Conservation (phyloP, 1,140 invertebrate species). For the Venustaconcha ellipsiformis region DNA sequence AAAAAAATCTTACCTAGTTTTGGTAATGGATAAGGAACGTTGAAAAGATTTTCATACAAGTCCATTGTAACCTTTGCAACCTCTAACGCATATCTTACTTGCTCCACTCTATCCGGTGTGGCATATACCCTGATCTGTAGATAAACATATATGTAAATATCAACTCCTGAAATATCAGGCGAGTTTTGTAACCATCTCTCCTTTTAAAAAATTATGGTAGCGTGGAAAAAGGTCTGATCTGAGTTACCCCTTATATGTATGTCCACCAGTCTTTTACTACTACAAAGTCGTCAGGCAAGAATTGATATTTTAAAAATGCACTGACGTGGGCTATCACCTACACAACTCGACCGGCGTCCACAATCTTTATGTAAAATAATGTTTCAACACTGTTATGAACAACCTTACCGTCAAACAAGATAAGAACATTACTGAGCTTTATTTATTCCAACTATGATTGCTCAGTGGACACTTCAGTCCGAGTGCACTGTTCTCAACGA, state of each 20-base stretch:
- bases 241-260: no score
- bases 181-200: no score
- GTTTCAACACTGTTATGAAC: background rate
- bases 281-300: no score
- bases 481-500: no score
- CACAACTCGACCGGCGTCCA: no score
- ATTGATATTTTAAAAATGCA: no score
- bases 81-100: constrained; percentile 84
- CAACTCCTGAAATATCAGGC: background rate
- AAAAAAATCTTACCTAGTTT: constrained; percentile 62
- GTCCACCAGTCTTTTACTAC: no score
- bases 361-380: background rate
- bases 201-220: no score
- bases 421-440: no score
- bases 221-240: no score
- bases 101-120: constrained; percentile 81
- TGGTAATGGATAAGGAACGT: constrained; percentile 73
- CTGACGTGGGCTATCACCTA: no score
- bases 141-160: background rate
- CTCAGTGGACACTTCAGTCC: background rate
- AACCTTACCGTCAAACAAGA: background rate
- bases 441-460: no score
- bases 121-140: constrained; percentile 77
- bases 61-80: constrained; percentile 83
- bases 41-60: constrained; percentile 87